Base-by-base conservation (phyloP, 92 coral and sea anemone genomes). In the Porites rus region DNA sequence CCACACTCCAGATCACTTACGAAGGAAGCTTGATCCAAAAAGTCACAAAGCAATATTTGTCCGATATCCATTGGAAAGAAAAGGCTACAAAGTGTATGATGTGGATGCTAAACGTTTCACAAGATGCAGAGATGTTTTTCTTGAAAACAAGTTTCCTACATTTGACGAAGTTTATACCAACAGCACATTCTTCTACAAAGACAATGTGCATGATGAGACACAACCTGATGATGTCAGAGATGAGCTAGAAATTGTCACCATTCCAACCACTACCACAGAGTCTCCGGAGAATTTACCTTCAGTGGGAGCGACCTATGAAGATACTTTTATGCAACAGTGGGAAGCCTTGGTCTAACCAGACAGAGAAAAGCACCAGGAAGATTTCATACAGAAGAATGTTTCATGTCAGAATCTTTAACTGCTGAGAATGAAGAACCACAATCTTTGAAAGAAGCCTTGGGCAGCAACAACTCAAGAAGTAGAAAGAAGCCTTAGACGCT, bases 321-420 rank as follows among this genome's bases (percentile, higher is more conserved):
- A 65, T 19, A 65, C 69, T 7, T 68, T 68, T 68, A 88, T 88
- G 85, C 90, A 84, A 67, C 78, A 87, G 92, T 92, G 80, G 54
- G 84, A 92, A 73, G 75, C 18, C 65, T 84, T 65, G 84, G 90
- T 58, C 90, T 87, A 74, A 87, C 86, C 52, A 83, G 96, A 76
- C 96, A 90, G 78, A 84, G 90, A 53, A 92, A 61, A 81, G 81
- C 84, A 54, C 95, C 95, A 56, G 71, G 66, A 69, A 92, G 78
- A 87, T 90, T 70, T 87, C 81, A 66, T 5, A 88, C 91, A 72
- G 93, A 90, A 68, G 93, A 82, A 21, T 93, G 89, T 64, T 52
- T 88, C 68, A 81, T 86, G 63, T 58, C 25, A 24, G 25, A 24
- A 24, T 24, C 25, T 24, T 24, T 0, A 24, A 24, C 25, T 24